These are phyloP conservation scores for Acleris literana DNA, from an alignment of 2,888 invertebrate genomes.

Conservation along the genomic window DNA sequence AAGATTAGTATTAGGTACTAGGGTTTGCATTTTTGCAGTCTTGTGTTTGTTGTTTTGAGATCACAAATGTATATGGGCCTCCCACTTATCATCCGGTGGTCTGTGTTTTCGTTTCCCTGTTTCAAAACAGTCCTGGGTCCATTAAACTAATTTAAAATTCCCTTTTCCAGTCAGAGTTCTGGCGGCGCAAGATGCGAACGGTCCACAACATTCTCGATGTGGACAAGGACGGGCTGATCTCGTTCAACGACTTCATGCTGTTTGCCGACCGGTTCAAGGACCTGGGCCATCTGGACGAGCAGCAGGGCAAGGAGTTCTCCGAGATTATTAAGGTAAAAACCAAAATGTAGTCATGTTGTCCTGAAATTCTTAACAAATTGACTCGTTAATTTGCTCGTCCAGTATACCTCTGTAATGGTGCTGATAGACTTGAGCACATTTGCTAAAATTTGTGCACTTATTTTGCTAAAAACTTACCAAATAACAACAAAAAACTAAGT, in stretches of 20 bases:
- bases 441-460: no score
- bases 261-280: constrained; percentile 89
- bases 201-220: constrained; percentile 92
- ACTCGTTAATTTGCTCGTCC: no score
- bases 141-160: constrained; percentile 18
- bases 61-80: no score
- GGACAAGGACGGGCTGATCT: constrained; percentile 93
- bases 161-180: constrained; percentile 84
- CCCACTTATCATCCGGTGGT: no score
- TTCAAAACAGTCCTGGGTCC: background rate
- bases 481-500: no score
- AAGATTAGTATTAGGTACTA: no score
- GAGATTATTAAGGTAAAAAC: constrained; percentile 86
- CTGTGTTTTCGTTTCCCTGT: background rate
- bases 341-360: background rate
- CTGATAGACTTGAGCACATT: no score
- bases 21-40: no score
- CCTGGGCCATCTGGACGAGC: constrained; percentile 87
- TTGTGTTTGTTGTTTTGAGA: no score
- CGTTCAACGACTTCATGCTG: constrained; percentile 91
- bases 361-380: background rate
- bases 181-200: constrained; percentile 93
- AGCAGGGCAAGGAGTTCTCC: constrained; percentile 87
- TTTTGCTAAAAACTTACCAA: no score
- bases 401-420: no score